phyloP scores from a whole-genome alignment of 2,113 vertebrate species.

The Centropus unirufus region DNA sequence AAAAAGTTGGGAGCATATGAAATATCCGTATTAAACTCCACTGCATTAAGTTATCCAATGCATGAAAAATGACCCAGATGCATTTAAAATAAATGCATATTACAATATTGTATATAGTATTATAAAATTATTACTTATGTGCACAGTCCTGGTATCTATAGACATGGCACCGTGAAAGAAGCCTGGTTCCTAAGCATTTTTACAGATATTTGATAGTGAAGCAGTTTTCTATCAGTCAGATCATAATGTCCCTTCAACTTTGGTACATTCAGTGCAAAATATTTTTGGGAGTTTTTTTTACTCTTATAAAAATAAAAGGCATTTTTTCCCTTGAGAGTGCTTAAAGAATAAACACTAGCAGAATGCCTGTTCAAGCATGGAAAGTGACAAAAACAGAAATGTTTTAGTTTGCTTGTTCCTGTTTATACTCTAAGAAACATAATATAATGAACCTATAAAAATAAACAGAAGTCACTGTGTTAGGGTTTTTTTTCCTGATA shows the following conservation, averaged over 20 bases:
- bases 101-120: constrained; percentile 72
- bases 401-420: constrained; percentile 59
- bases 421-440: constrained; percentile 74
- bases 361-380: constrained; percentile 71
- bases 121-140: constrained; percentile 81
- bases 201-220: constrained; percentile 70
- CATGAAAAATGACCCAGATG: constrained; percentile 76
- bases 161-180: constrained; percentile 74
- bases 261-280: constrained; percentile 85
- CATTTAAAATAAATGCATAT: constrained; percentile 82
- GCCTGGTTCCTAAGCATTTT: constrained; percentile 67
- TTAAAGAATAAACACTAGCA: constrained; percentile 74
- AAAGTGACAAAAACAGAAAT: constrained; percentile 66
- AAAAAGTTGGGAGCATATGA: constrained; percentile 74
- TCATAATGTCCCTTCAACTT: constrained; percentile 77
- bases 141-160: constrained; percentile 74
- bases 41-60: constrained; percentile 74
- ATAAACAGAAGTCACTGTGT: constrained; percentile 78
- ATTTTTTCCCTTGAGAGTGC: constrained; percentile 74
- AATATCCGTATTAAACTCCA: constrained; percentile 77
- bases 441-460: constrained; percentile 77
- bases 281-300: constrained; percentile 73
- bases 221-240: constrained; percentile 63
- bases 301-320: constrained; percentile 84
- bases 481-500: constrained; percentile 75